phyloP scores from a whole-genome alignment of 2,888 invertebrate species.

The Campoplex capitator region DNA sequence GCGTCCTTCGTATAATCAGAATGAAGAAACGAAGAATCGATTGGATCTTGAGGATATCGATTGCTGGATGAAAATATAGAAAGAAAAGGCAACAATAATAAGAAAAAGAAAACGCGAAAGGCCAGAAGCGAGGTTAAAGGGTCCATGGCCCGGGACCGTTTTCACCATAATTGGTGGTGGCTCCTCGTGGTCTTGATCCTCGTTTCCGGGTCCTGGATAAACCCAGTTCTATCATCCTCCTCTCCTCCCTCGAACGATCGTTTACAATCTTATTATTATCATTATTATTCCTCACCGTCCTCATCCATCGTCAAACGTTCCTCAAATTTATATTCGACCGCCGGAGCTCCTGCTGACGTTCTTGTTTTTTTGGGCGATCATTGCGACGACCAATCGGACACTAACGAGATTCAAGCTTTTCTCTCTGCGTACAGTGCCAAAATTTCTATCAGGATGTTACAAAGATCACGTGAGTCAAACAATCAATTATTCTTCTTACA shows the following conservation, averaged over 20 bases:
- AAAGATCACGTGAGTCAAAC: conserved; percentile 78
- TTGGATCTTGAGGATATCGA: conserved; percentile 24
- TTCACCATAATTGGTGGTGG: conserved; percentile 82
- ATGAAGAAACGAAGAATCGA: conserved; percentile 62
- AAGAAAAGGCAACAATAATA: not conserved
- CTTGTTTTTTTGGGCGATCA: conserved; percentile 80
- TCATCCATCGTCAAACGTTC: conserved; percentile 16
- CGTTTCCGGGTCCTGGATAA: conserved; percentile 74
- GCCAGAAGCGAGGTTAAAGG: conserved; percentile 65
- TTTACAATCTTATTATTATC: conserved; percentile 37
- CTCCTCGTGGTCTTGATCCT: conserved; percentile 77
- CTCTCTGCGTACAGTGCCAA: conserved; percentile 77
- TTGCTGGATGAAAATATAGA: conserved; percentile 36
- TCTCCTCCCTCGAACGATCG: conserved; percentile 65
- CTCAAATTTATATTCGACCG: not conserved
- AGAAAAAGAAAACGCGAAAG: conserved; percentile 8
- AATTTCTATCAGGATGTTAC: conserved; percentile 76
- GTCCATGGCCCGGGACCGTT: conserved; percentile 85
- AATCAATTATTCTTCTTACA: not conserved
- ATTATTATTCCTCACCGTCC: conserved; percentile 34
- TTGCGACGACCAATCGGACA: conserved; percentile 76
- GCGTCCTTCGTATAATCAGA: not conserved
- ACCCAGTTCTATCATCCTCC: conserved; percentile 40
- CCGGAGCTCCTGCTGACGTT: conserved; percentile 70
- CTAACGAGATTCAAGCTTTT: conserved; percentile 78